Conservation (phyloP, 1,140 invertebrate genomes). For the Papilio machaon region DNA sequence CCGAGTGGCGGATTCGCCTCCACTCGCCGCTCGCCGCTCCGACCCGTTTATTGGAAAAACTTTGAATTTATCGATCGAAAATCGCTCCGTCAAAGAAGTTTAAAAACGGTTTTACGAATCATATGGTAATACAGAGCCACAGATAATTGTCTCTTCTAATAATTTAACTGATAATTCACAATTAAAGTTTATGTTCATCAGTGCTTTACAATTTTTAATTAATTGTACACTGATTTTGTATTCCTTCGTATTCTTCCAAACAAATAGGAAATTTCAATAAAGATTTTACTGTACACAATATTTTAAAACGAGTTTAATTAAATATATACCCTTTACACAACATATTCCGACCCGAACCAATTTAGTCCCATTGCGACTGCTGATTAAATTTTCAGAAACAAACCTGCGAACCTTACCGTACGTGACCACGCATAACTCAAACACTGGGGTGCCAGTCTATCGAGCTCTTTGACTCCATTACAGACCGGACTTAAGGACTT, state of each 20-base stretch:
- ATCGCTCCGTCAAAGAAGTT: slow-evolving; percentile 11
- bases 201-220: too few species aligned
- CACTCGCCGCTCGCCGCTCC: slow-evolving; percentile 42
- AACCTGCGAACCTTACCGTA: slow-evolving; percentile 63
- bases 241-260: too few species aligned
- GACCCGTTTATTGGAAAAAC: slow-evolving; percentile 53
- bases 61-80: slow-evolving; percentile 52
- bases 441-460: slow-evolving; percentile 60
- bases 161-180: too few species aligned
- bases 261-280: too few species aligned
- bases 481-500: slow-evolving; percentile 56
- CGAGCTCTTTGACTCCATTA: slow-evolving; percentile 63
- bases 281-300: not conserved
- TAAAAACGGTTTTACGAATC: not conserved
- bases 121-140: too few species aligned
- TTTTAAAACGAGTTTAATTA: not conserved
- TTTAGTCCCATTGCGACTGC: slow-evolving; percentile 29
- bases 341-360: not conserved
- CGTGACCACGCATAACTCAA: slow-evolving; percentile 75
- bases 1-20: slow-evolving; percentile 42
- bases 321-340: not conserved
- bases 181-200: too few species aligned
- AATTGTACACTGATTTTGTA: too few species aligned
- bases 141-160: too few species aligned
- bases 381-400: slow-evolving; percentile 77